These are phyloP conservation scores for Metacarcinus magister DNA, from an alignment of 2,888 invertebrate species.

Conservation along the genomic window DNA sequence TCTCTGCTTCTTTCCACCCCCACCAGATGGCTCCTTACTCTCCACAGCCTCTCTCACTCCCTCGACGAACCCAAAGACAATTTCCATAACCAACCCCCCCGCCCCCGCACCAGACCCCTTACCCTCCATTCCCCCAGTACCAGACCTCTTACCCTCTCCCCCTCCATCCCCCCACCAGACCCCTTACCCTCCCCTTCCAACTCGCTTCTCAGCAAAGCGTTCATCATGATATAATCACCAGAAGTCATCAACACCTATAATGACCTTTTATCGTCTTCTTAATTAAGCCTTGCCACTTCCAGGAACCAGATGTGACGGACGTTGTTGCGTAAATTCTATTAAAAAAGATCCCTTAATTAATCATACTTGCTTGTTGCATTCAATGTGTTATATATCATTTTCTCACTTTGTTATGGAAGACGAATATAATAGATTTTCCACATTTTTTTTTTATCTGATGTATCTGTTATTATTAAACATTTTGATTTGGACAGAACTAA, in stretches of 20 bases:
- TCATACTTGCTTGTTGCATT: background rate
- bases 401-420: background rate
- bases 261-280: constrained; percentile 34
- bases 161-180: background rate
- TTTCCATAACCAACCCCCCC: background rate
- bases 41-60: background rate
- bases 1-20: background rate
- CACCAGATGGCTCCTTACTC: background rate
- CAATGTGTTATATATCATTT: background rate
- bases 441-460: background rate
- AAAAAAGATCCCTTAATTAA: background rate
- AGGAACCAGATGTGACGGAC: background rate
- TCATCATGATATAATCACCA: constrained; percentile 11
- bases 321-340: background rate
- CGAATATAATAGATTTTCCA: background rate
- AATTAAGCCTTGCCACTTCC: constrained; percentile 26
- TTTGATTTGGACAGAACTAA: background rate
- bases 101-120: background rate
- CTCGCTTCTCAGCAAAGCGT: background rate
- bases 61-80: background rate
- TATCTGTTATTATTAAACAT: too few relatives aligned
- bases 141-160: background rate
- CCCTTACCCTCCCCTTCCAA: background rate
- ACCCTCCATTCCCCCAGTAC: too few relatives aligned
- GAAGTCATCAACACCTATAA: constrained; percentile 28